Conservation (phyloP, 2,888 invertebrate species). For the Andrena chrysosceles region DNA sequence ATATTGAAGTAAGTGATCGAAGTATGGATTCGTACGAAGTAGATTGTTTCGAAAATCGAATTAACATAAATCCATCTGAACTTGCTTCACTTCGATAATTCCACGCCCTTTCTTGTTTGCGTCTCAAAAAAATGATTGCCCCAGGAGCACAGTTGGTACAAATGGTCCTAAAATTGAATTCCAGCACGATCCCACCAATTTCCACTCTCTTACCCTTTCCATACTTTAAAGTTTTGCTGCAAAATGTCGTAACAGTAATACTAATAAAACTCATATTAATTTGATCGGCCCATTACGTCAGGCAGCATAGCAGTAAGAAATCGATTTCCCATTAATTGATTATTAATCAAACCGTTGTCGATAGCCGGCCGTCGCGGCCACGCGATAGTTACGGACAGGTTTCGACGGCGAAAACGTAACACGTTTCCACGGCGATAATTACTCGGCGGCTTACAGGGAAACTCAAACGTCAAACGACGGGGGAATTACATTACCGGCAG, state of each 20-base stretch:
- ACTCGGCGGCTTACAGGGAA: conserved; percentile 55
- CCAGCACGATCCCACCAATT: too few relatives aligned
- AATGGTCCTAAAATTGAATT: too few relatives aligned
- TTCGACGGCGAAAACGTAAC: conserved; percentile 46
- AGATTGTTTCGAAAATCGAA: too few relatives aligned
- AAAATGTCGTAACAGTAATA: not conserved
- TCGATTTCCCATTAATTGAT: conserved; percentile 52
- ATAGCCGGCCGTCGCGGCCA: conserved; percentile 8
- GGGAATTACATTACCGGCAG: conserved; percentile 62
- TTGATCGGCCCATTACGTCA: not conserved
- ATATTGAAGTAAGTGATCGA: too few relatives aligned
- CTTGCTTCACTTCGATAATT: too few relatives aligned
- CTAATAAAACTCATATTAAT: conserved; percentile 14
- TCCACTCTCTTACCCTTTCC: not conserved
- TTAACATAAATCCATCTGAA: too few relatives aligned
- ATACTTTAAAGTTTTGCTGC: not conserved
- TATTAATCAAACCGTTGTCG: conserved; percentile 51
- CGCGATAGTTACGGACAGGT: conserved; percentile 32
- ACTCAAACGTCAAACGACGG: conserved; percentile 58
- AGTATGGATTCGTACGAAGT: too few relatives aligned
- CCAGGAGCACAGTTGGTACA: too few relatives aligned
- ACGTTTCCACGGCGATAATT: conserved; percentile 55
- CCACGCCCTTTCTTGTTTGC: too few relatives aligned
- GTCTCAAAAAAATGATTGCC: too few relatives aligned
- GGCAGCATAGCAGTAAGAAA: conserved; percentile 16